Conservation (phyloP, 2,797 vertebrate genomes). For the Lacerta agilis region DNA sequence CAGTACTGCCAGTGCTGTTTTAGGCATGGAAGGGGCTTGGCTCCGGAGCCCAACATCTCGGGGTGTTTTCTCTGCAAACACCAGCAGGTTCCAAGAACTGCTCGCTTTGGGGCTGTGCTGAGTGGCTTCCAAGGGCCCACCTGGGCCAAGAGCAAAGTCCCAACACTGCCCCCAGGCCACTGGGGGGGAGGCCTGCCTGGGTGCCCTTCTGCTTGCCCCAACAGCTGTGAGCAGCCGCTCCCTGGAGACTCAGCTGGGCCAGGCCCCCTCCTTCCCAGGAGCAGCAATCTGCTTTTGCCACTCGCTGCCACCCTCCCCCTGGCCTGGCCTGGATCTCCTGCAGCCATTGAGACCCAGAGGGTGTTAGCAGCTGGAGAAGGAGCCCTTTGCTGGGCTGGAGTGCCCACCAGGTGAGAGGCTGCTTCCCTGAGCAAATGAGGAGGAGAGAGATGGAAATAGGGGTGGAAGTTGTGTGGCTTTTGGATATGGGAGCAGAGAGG, state of each 20-base stretch:
- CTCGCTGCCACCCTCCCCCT: not conserved
- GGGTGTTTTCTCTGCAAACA: conserved; percentile 63
- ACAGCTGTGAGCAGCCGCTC: not conserved
- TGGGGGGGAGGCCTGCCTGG: not conserved
- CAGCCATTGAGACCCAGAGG: not conserved
- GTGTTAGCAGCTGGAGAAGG: not conserved
- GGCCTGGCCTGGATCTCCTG: not conserved
- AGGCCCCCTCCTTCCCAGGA: too few relatives aligned
- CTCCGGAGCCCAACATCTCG: conserved; percentile 42
- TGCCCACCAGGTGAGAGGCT: too few relatives aligned
- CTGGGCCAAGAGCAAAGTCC: not conserved
- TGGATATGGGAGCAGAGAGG: too few relatives aligned
- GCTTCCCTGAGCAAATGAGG: too few relatives aligned
- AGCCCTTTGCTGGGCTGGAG: not conserved
- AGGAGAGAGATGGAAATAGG: too few relatives aligned
- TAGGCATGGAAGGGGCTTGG: conserved; percentile 63
- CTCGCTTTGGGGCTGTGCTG: not conserved
- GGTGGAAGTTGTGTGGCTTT: too few relatives aligned
- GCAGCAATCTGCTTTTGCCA: too few relatives aligned
- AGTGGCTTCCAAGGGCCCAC: not conserved
- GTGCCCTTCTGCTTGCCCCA: not conserved
- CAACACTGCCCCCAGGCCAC: not conserved
- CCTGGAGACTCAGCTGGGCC: too few relatives aligned
- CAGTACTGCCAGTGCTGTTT: conserved; percentile 71
- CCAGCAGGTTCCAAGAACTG: not conserved